Percentiles rank a stretch among this genome's conserved stretches.
phyloP scores from a whole-genome alignment of 1,140 invertebrate species.

The Portunus trituberculatus region DNA sequence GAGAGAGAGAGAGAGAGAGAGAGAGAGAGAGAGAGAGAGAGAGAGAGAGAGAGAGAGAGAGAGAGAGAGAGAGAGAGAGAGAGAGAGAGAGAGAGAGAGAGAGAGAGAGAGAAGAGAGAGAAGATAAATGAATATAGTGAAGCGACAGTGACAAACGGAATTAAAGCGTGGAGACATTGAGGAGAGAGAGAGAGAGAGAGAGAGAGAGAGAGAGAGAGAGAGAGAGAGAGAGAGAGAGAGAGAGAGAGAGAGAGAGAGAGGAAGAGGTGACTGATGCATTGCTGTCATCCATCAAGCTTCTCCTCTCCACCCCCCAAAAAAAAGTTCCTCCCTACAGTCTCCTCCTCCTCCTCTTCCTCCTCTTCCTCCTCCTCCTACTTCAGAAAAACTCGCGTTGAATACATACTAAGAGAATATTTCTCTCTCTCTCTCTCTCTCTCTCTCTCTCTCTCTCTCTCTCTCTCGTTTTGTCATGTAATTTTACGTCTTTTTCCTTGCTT shows the following conservation, averaged over 20 bases:
- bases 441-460: constrained; percentile 4
- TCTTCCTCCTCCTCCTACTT: background rate
- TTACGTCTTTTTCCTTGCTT: background rate
- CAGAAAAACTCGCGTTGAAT: background rate
- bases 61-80: no score
- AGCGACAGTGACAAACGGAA: no score
- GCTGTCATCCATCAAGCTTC: background rate
- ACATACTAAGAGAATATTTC: background rate
- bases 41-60: no score
- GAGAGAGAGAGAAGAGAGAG: no score
- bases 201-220: background rate
- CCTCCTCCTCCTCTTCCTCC: background rate
- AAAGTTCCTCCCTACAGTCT: background rate
- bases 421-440: constrained; percentile 16
- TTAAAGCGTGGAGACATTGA: no score
- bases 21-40: no score
- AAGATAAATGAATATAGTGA: no score
- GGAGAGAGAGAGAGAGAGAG: no score
- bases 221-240: constrained; percentile 18
- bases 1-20: no score
- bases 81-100: no score
- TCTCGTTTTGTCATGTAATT: background rate
- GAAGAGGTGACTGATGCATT: background rate
- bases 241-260: background rate
- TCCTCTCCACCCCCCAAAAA: background rate